These are phyloP conservation scores for Antheraea yamamai DNA, from an alignment of 2,888 invertebrate genomes.

Conservation along the genomic window DNA sequence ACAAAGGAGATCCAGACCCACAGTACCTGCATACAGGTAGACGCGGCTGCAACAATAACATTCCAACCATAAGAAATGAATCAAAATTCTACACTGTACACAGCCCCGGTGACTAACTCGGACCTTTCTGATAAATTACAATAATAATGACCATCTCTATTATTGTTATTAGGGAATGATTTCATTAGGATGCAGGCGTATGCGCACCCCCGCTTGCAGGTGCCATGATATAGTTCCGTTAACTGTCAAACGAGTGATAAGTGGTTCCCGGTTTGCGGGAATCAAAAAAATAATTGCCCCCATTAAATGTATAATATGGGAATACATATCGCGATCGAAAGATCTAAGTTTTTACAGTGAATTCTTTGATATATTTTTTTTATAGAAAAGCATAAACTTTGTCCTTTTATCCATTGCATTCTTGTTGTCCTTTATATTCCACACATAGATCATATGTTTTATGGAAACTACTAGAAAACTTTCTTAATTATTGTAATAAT, in stretches of 20 bases:
- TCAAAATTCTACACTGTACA: conserved; percentile 68
- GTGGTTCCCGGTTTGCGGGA: conserved; percentile 38
- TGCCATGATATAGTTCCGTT: conserved; percentile 45
- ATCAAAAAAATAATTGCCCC: conserved; percentile 21
- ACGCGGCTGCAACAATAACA: conserved; percentile 73
- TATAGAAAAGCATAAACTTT: not conserved
- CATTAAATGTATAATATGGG: conserved; percentile 13
- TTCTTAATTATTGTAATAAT: not conserved
- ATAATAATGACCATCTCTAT: conserved; percentile 68
- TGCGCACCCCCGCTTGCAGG: conserved; percentile 43
- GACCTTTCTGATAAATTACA: conserved; percentile 69
- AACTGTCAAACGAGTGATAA: conserved; percentile 55
- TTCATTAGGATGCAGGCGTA: conserved; percentile 62
- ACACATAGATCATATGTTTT: not conserved
- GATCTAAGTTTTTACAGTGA: not conserved
- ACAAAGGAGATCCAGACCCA: conserved; percentile 49
- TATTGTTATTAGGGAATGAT: conserved; percentile 73
- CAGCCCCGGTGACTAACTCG: conserved; percentile 50
- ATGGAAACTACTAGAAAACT: not conserved
- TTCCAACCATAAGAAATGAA: conserved; percentile 78
- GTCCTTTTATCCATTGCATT: not conserved
- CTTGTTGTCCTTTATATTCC: not conserved
- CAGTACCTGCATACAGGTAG: conserved; percentile 66
- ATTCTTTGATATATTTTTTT: not conserved
- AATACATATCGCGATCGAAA: not conserved